Base-by-base conservation (phyloP, 2,888 invertebrate species). In the Chrysolina oricalcia region DNA sequence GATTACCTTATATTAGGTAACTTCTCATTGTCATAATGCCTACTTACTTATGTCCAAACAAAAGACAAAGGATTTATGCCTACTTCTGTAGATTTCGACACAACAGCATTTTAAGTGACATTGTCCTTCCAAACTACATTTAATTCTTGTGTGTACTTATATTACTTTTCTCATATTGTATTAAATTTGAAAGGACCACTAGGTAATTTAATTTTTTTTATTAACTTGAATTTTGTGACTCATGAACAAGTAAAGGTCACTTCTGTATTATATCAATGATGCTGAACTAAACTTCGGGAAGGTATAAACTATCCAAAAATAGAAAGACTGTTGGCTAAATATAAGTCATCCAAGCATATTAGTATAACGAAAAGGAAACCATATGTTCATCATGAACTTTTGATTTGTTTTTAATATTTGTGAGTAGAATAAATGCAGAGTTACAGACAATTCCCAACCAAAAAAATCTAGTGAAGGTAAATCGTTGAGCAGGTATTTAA, bases 381-480 rank as follows among this genome's bases (percentile, higher is more conserved):
- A 75, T 75, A 72, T 72, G 72, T 75, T 64, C 40, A 35, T 13
- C 8, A 10, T 59, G 40, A 41, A 15, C 17, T 66, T 27, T 15
- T 50, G 50, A 59, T 27, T 59, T 10, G 13, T 9, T 59, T 23
- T 59, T 35, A 64, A 68, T 59, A 63, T 48, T 15, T 40, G 13
- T 50, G 21, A 67, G 19, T 41, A 73, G 72, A 76, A 77, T 76
- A 66, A 79, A 86, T 87, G 87, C 86, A 87, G 83, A 83, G 85
- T 85, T 84, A 86, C 84, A 85, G 81, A 81, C 84, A 86, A 87
- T 87, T 86, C 87, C 88, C 82, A 88, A 88, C 87, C 86, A 88
- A 88, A 88, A 87, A 82, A 80, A 88, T 88, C 89, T 89, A 89
- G 88, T 89, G 88, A 88, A 88, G 88, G 89, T 88, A 88, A 87